Evolutionary conservation across 2,113 vertebrate species (phyloP), one percentile per base, ranked within the genome.

Genomic region (Melanotaenia duboulayi): DNA sequence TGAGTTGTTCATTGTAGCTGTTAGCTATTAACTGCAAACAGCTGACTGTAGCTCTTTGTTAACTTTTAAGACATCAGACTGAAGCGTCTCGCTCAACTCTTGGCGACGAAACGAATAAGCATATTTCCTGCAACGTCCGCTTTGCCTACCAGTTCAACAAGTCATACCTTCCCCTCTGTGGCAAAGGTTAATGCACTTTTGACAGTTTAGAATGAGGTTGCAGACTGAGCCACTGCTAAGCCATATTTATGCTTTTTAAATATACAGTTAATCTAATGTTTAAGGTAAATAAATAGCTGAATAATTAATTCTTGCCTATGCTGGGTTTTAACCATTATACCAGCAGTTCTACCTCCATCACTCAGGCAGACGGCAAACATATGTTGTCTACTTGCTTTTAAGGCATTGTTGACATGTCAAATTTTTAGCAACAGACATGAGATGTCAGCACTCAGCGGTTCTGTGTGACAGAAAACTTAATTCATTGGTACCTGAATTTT

Each of bases 301-400:
- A n/a, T 64, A 64, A 73, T 69, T 73, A 25, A 65, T 79, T 80
- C 56, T 78, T 69, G 61, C 69, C 80, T 80, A 22, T 74, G 85
- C 87, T 82, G 84, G 82, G 80, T 80, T 39, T 72, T 11, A 70
- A 76, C 60, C 59, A 74, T 48, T 60, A 61, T 49, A 82, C 73
- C 78, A 63, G 86, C 71, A 76, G 75, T 85, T 91, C 90, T 91
- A 92, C 91, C 90, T 92, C 91, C 81, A 85, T 87, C 83, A 75
- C 89, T 90, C 85, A 85, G 88, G 83, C 88, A 74, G 70, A 65
- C 51, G 39, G 54, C 3, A 23, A 51, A 50, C 68, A 51, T 58
- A 46, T 59, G 46, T 66, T 3, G 51, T 76, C 74, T 51, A 51
- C 60, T 78, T 32, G 51, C 66, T 72, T 64, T 37, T 37, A 39